Evolutionary conservation across 1,140 invertebrate genomes (phyloP), one percentile per base, ranked within the genome.

Genomic region (Octopus bimaculoides): DNA sequence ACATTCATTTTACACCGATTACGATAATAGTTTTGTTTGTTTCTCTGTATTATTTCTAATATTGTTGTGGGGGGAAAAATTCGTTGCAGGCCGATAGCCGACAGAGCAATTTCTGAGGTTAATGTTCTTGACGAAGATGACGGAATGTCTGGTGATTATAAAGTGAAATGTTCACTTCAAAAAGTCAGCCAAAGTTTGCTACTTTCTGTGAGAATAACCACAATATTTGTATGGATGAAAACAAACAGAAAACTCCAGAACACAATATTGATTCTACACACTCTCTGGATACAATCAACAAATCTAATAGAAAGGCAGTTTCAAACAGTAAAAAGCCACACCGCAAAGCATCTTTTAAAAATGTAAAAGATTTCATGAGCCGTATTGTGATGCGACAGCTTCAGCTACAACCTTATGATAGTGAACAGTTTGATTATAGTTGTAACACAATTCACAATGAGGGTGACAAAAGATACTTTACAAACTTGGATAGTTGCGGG

Each of bases 41-140:
- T 20, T 20, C 66, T 71, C 5, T 6, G 6, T 61, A n/a, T 17
- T 71, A 1, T 71, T 71, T 17, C 66, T 1, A 71, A n/a, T 14
- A 10, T n/a, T 71, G 8, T 71, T n/a, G 26, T 1, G 14, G 26
- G 8, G 6, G 66, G 4, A 17, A 4, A 6, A n/a, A 71, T 71
- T 14, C 17, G 66, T 14, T 80, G 76, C 78, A 84, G 84, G 69
- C 86, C 83, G 66, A 84, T 78, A 83, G 85, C 78, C 85, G 86
- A 83, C 86, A 82, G 77, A 83, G 82, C 87, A 66, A 84, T 84
- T 75, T 87, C 87, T 74, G 87, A 86, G 78, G 85, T 85, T 61
- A 84, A 86, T 83, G 79, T 85, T 56, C 80, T 87, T 74, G 85
- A 88, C 52, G 84, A 85, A 71, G 82, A 84, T 14, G 80, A 82